Conservation (phyloP, 2,113 vertebrate species). For the Pelodiscus sinensis region DNA sequence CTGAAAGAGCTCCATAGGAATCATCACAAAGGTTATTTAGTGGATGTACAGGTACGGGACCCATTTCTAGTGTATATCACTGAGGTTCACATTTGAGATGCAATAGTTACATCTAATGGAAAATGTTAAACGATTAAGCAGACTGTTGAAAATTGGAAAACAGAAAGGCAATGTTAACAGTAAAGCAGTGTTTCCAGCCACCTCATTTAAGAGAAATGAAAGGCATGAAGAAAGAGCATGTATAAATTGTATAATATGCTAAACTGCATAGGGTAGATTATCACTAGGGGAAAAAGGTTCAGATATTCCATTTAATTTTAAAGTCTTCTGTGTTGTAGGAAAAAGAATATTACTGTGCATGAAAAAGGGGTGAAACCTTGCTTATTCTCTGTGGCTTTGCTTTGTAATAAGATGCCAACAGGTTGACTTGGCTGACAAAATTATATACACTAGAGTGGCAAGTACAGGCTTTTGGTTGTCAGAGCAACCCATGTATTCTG, state of each 20-base stretch:
- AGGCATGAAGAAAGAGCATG: background rate
- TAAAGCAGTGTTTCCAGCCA: background rate
- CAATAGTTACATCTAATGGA: background rate
- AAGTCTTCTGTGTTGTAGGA: background rate
- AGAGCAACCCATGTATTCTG: slow-evolving; percentile 43
- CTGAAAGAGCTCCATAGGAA: background rate
- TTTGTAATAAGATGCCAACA: slow-evolving; percentile 23
- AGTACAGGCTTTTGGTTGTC: slow-evolving; percentile 48
- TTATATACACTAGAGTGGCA: slow-evolving; percentile 20
- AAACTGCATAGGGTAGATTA: background rate
- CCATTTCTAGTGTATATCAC: background rate
- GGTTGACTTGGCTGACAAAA: slow-evolving; percentile 23
- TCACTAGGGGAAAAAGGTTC: background rate
- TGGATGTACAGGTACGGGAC: too few relatives aligned
- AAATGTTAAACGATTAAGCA: background rate
- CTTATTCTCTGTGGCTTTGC: slow-evolving; percentile 14
- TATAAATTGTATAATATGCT: background rate
- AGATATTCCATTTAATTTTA: background rate
- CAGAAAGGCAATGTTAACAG: background rate
- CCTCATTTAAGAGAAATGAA: background rate
- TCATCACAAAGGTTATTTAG: background rate
- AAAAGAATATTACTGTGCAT: background rate
- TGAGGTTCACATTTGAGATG: background rate
- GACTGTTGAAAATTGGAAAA: background rate
- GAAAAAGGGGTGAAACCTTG: background rate